Conservation (phyloP, 1,140 invertebrate species). For the Heliothis subflexa region DNA sequence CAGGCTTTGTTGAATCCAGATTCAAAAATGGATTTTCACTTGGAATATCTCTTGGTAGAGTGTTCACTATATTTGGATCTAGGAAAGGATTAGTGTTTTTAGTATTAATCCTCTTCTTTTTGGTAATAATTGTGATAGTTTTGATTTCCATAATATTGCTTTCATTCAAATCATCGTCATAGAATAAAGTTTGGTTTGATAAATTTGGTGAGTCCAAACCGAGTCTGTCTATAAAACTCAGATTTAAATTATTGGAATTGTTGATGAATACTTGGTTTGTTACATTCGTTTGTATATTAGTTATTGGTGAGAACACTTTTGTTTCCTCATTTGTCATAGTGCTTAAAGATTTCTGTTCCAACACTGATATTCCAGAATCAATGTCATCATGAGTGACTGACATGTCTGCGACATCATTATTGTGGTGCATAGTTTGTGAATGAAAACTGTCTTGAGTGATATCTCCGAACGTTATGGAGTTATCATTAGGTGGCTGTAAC, state of each 20-base stretch:
- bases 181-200: constrained; percentile 78
- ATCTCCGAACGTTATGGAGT: constrained; percentile 37
- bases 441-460: neutral
- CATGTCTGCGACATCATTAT: constrained; percentile 33
- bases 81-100: constrained; percentile 84
- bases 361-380: constrained; percentile 74
- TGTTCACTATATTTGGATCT: constrained; percentile 61
- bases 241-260: constrained; percentile 74
- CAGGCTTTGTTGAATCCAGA: constrained; percentile 57
- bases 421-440: neutral
- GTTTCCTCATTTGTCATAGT: constrained; percentile 56
- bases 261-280: constrained; percentile 78
- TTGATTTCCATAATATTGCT: constrained; percentile 86
- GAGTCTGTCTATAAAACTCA: constrained; percentile 84
- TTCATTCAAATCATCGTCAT: constrained; percentile 85
- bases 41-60: neutral
- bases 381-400: constrained; percentile 49
- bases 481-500: constrained; percentile 9
- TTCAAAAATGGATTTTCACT: constrained; percentile 73
- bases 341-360: constrained; percentile 67
- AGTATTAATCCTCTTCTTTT: constrained; percentile 70
- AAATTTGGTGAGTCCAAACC: constrained; percentile 75
- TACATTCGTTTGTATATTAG: constrained; percentile 72
- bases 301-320: constrained; percentile 64
- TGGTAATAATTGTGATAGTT: constrained; percentile 83